Conservation (phyloP, 2,888 invertebrate species). For the Perithous albicinctus region DNA sequence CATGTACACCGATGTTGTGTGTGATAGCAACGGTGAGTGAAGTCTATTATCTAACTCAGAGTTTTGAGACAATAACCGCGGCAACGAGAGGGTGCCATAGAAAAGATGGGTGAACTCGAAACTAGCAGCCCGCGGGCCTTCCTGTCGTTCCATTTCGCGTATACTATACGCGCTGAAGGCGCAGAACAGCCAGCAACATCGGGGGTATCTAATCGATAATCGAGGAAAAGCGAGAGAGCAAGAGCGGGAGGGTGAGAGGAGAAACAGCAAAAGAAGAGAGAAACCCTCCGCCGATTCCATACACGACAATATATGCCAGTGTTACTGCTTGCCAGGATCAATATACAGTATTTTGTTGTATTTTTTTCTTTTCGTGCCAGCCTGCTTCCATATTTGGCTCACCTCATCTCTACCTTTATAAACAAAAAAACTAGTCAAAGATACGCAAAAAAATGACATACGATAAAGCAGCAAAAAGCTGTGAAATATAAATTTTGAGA, state of each 20-base stretch:
- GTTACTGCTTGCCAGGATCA: slow-evolving; percentile 62
- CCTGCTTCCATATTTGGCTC: slow-evolving; percentile 40
- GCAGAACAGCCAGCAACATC: slow-evolving; percentile 55
- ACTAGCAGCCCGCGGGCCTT: slow-evolving; percentile 63
- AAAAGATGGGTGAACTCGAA: slow-evolving; percentile 59
- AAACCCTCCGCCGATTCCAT: slow-evolving; percentile 45
- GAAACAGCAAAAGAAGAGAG: slow-evolving; percentile 50
- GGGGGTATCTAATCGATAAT: slow-evolving; percentile 65
- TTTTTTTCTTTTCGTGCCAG: slow-evolving; percentile 59
- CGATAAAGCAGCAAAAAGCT: slow-evolving; percentile 35
- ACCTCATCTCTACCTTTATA: slow-evolving; percentile 34
- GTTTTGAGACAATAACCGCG: slow-evolving; percentile 61
- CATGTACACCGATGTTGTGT: no score
- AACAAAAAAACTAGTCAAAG: slow-evolving; percentile 6
- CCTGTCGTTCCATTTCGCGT: slow-evolving; percentile 65
- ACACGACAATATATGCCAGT: slow-evolving; percentile 60
- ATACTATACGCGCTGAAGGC: slow-evolving; percentile 51
- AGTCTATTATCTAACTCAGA: slow-evolving; percentile 64
- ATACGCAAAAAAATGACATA: slow-evolving; percentile 5
- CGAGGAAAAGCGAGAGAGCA: slow-evolving; percentile 43
- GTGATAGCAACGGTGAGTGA: slow-evolving; percentile 56
- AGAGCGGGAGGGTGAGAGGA: slow-evolving; percentile 44
- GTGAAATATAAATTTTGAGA: slow-evolving; percentile 7
- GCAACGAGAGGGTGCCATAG: slow-evolving; percentile 41
- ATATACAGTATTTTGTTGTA: slow-evolving; percentile 65